Evolutionary conservation across 1,140 invertebrate species (phyloP).

Genomic region (Meloidogyne exigua): DNA sequence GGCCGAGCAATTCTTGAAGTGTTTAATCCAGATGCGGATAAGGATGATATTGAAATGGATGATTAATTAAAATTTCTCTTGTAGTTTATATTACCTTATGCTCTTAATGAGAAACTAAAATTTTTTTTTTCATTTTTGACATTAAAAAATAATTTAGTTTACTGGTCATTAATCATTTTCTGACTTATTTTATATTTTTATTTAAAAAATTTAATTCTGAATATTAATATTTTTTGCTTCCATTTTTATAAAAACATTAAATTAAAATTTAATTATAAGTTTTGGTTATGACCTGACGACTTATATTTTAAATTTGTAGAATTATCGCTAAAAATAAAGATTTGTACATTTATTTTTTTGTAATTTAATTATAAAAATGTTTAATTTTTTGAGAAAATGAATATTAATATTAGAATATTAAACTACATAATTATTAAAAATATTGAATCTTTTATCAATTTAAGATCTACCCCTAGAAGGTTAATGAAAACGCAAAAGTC

Average conservation of each 20-base stretch:
- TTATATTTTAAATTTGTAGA: too few species aligned
- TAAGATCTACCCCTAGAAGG: too few species aligned
- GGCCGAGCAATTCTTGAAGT: slow-evolving; percentile 63
- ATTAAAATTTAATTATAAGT: too few species aligned
- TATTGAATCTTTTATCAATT: neutral
- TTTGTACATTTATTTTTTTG: too few species aligned
- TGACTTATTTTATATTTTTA: neutral
- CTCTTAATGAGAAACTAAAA: neutral
- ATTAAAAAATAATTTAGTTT: neutral
- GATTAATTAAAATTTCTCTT: neutral
- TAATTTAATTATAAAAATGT: too few species aligned
- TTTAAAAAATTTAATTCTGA: neutral
- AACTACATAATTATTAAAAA: neutral
- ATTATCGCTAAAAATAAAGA: too few species aligned
- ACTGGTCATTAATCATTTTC: neutral
- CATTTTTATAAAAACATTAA: neutral
- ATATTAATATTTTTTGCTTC: neutral
- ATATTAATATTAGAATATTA: neutral
- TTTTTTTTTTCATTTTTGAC: neutral
- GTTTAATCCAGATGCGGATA: slow-evolving; percentile 47
- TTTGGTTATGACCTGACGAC: too few species aligned
- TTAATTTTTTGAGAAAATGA: too few species aligned
- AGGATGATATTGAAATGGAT: slow-evolving; percentile 9
- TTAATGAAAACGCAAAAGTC: too few species aligned
- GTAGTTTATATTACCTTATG: neutral